Evolutionary conservation across 2,888 invertebrate species (phyloP).

Genomic region (Agrochola lota): DNA sequence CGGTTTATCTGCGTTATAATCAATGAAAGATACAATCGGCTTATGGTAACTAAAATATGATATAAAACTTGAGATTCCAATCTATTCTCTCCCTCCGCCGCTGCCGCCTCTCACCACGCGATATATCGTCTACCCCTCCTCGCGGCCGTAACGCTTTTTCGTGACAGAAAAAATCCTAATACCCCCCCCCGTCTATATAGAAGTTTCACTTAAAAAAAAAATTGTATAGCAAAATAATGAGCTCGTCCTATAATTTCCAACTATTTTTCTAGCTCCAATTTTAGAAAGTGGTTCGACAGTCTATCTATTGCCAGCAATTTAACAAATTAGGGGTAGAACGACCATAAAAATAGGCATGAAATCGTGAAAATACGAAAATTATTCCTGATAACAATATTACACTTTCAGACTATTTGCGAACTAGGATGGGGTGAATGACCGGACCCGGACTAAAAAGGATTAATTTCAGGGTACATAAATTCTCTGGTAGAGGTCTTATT

Average conservation of each 20-base stretch:
- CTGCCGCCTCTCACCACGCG: too few species aligned
- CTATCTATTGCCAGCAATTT: background rate
- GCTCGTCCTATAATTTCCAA: background rate
- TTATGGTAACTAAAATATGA: too few species aligned
- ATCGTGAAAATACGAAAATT: slow-evolving; percentile 34
- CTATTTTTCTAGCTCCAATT: background rate
- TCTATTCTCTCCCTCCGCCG: too few species aligned
- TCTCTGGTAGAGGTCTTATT: slow-evolving; percentile 21
- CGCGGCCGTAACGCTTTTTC: too few species aligned
- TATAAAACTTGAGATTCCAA: too few species aligned
- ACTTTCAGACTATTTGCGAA: slow-evolving; percentile 21
- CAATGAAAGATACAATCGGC: too few species aligned
- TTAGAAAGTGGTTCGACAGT: slow-evolving; percentile 3
- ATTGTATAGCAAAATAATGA: slow-evolving; percentile 3
- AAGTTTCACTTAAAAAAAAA: background rate
- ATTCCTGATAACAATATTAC: slow-evolving; percentile 45
- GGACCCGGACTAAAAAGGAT: slow-evolving; percentile 15
- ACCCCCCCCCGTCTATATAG: too few species aligned
- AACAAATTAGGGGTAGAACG: slow-evolving; percentile 21
- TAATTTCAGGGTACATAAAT: slow-evolving; percentile 40
- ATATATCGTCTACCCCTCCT: too few species aligned
- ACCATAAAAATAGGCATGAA: slow-evolving; percentile 31
- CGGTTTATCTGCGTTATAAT: too few species aligned
- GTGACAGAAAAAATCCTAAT: too few species aligned
- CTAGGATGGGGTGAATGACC: slow-evolving; percentile 32